A percentile compares a stretch with the other conserved stretches of the same genome.
These are phyloP conservation scores for Procambarus clarkii DNA, from an alignment of 1,140 invertebrate genomes.

Conservation along the genomic window DNA sequence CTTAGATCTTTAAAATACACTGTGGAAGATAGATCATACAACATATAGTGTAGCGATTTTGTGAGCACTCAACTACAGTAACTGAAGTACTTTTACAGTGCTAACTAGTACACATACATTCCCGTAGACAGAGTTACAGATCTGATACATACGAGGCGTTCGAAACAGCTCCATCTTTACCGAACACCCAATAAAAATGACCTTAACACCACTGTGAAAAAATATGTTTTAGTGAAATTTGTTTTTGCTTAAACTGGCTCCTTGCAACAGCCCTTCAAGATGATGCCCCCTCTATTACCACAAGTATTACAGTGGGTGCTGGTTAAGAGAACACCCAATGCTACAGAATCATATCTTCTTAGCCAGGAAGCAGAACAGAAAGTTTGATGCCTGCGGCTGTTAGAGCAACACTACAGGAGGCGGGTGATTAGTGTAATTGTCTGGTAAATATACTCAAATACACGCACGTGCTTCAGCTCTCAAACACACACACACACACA, in stretches of 20 bases:
- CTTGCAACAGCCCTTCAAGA: neutral
- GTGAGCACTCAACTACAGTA: too few relatives aligned
- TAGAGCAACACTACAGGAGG: neutral
- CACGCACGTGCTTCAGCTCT: too few relatives aligned
- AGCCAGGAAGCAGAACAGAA: neutral
- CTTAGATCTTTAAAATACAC: too few relatives aligned
- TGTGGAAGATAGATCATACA: too few relatives aligned
- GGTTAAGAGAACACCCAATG: neutral
- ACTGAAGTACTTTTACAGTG: too few relatives aligned
- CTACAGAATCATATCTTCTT: neutral
- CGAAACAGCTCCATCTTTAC: too few relatives aligned
- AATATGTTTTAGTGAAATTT: neutral
- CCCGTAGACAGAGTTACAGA: too few relatives aligned
- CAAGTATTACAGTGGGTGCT: neutral
- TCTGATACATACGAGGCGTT: too few relatives aligned
- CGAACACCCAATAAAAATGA: neutral
- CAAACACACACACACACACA: neutral
- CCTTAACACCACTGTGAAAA: neutral
- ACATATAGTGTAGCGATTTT: too few relatives aligned
- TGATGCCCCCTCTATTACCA: neutral
- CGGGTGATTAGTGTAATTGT: neutral
- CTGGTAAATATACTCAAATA: neutral
- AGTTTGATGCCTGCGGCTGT: slow-evolving; percentile 10
- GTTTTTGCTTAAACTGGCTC: neutral
- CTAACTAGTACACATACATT: too few relatives aligned